Evolutionary conservation across 2,113 vertebrate species (phyloP).

Genomic region (Eleginops maclovinus): DNA sequence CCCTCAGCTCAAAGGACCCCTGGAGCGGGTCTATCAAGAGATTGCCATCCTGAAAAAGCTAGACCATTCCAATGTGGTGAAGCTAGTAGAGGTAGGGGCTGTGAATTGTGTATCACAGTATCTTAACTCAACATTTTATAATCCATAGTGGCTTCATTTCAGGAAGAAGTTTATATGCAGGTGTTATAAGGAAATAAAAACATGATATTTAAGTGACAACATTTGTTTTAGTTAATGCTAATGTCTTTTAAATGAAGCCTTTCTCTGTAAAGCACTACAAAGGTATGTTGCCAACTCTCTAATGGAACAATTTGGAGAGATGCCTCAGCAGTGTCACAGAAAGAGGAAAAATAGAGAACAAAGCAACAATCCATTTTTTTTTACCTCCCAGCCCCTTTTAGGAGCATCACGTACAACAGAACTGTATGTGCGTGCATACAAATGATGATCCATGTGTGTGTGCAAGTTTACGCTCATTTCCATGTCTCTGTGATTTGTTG

Average conservation of each 20-base stretch:
- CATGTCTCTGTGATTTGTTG: constrained; percentile 47
- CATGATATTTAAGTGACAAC: too few relatives aligned
- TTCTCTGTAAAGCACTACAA: constrained; percentile 2
- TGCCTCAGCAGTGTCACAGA: neutral
- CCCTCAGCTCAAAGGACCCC: constrained; percentile 90
- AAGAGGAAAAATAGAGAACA: neutral
- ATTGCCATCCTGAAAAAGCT: constrained; percentile 99
- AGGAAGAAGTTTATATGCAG: too few relatives aligned
- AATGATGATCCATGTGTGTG: constrained; percentile 9
- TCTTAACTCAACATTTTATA: too few relatives aligned
- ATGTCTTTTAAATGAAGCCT: too few relatives aligned
- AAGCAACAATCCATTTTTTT: neutral
- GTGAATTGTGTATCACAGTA: neutral
- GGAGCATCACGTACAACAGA: neutral
- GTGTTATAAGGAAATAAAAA: too few relatives aligned
- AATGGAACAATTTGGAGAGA: neutral
- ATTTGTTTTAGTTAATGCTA: too few relatives aligned
- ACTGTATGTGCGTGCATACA: neutral
- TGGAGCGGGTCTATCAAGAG: constrained; percentile 98
- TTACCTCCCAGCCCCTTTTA: neutral
- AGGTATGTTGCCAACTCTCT: neutral
- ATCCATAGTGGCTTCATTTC: too few relatives aligned
- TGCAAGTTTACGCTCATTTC: constrained; percentile 39
- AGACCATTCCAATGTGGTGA: constrained; percentile 97
- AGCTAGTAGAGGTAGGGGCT: constrained; percentile 91